Evolutionary conservation across 2,797 vertebrate genomes (phyloP).

Genomic region (Sciurus carolinensis): DNA sequence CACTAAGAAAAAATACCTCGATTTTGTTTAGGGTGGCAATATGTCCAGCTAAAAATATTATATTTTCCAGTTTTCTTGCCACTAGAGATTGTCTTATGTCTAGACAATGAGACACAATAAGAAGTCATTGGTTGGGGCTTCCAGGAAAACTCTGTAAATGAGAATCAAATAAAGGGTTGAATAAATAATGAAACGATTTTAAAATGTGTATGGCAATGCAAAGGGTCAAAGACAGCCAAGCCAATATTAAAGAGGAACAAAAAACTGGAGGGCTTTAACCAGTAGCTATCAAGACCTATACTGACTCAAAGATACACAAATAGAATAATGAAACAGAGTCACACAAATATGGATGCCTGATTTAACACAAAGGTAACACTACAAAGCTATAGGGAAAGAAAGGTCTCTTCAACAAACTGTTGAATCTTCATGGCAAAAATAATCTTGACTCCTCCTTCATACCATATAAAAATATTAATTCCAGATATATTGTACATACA

Average conservation of each 20-base stretch:
- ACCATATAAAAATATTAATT: conserved; percentile 4
- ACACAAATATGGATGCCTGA: not conserved
- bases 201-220: not conserved
- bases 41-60: conserved; percentile 4
- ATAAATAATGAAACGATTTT: conserved; percentile 9
- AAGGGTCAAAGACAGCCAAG: not conserved
- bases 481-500: not conserved
- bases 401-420: not conserved
- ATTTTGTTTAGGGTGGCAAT: conserved; percentile 30
- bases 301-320: not conserved
- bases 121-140: not conserved
- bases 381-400: not conserved
- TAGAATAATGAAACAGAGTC: not conserved
- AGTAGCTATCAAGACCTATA: not conserved
- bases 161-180: not conserved
- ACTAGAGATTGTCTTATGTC: not conserved
- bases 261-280: not conserved
- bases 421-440: not conserved
- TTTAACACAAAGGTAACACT: conserved; percentile 6
- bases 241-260: not conserved
- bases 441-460: not conserved
- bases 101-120: conserved; percentile 10
- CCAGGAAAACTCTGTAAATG: conserved; percentile 14
- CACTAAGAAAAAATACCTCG: conserved; percentile 14
- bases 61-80: conserved; percentile 21